phyloP scores from a whole-genome alignment of 2,888 invertebrate species.

The Julus scandinavius region DNA sequence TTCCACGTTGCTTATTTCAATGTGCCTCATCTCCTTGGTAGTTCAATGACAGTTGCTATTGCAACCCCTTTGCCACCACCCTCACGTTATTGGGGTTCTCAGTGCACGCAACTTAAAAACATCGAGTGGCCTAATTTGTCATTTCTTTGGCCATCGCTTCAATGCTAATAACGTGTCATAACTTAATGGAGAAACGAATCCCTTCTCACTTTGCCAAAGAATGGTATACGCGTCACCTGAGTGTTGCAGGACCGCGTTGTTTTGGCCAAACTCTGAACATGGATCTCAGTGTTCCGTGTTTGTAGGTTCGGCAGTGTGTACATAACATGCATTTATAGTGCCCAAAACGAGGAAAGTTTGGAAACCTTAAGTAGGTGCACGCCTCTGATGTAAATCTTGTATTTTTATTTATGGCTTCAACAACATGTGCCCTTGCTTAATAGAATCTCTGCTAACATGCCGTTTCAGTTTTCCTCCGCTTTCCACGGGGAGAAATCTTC shows the following conservation, averaged over 20 bases:
- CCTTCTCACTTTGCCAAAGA: neutral
- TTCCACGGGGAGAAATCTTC: neutral
- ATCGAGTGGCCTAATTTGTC: conserved; percentile 4
- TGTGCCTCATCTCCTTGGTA: conserved; percentile 33
- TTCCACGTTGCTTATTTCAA: conserved; percentile 32
- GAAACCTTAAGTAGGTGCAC: conserved; percentile 33
- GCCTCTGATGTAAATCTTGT: conserved; percentile 50
- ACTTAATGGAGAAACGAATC: conserved; percentile 9
- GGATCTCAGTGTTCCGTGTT: neutral
- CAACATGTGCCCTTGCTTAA: neutral
- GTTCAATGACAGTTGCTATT: conserved; percentile 27
- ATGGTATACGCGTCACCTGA: conserved; percentile 19
- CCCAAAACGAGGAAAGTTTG: conserved; percentile 8
- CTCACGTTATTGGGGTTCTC: conserved; percentile 27
- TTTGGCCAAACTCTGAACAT: neutral
- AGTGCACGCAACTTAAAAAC: conserved; percentile 6
- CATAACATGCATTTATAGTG: conserved; percentile 33
- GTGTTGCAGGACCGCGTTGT: conserved; percentile 9
- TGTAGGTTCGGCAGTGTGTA: neutral
- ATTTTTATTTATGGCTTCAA: conserved; percentile 41
- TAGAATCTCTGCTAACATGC: conserved; percentile 17
- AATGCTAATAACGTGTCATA: neutral
- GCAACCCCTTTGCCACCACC: conserved; percentile 26
- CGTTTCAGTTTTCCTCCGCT: neutral
- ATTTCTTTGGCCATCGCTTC: conserved; percentile 27